phyloP scores from a whole-genome alignment of 2,113 vertebrate genomes.

The Oncorhynchus nerka region DNA sequence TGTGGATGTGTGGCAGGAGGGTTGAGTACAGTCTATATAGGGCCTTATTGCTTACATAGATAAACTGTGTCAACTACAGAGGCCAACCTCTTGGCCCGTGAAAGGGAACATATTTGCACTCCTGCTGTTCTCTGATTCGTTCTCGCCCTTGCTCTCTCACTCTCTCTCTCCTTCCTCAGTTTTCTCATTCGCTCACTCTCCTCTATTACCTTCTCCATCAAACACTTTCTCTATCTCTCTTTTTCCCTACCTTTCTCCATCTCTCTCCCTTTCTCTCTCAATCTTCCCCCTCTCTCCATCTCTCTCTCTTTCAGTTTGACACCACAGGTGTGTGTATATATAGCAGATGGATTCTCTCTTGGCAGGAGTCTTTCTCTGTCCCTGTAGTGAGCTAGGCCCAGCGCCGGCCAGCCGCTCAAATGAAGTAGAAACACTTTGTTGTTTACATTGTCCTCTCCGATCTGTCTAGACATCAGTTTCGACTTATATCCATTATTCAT shows the following conservation, averaged over 20 bases:
- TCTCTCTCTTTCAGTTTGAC: not conserved
- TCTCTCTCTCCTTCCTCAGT: not conserved
- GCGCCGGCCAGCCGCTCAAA: too few relatives aligned
- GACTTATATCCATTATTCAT: slow-evolving; percentile 69
- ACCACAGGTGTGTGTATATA: slow-evolving; percentile 32
- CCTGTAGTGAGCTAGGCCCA: too few relatives aligned
- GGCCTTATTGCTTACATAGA: too few relatives aligned
- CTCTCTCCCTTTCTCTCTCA: slow-evolving; percentile 19
- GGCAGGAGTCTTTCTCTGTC: slow-evolving; percentile 1
- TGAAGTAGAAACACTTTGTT: slow-evolving; percentile 44
- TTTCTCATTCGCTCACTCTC: not conserved
- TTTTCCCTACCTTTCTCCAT: not conserved
- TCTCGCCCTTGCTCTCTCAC: not conserved
- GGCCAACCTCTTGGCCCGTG: too few relatives aligned
- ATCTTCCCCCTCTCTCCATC: slow-evolving; percentile 22
- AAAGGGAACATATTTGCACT: too few relatives aligned
- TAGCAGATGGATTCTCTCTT: slow-evolving; percentile 67
- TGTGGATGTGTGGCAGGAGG: too few relatives aligned
- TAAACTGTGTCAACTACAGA: too few relatives aligned
- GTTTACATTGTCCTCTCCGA: slow-evolving; percentile 61
- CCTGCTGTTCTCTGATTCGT: not conserved
- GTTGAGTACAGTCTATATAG: too few relatives aligned
- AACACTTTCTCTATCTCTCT: too few relatives aligned
- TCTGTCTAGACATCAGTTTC: slow-evolving; percentile 60
- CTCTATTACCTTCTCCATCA: too few relatives aligned